Conservation (phyloP, 35 echinoderm and acorn worm genomes). For the Chiridota heheva region DNA sequence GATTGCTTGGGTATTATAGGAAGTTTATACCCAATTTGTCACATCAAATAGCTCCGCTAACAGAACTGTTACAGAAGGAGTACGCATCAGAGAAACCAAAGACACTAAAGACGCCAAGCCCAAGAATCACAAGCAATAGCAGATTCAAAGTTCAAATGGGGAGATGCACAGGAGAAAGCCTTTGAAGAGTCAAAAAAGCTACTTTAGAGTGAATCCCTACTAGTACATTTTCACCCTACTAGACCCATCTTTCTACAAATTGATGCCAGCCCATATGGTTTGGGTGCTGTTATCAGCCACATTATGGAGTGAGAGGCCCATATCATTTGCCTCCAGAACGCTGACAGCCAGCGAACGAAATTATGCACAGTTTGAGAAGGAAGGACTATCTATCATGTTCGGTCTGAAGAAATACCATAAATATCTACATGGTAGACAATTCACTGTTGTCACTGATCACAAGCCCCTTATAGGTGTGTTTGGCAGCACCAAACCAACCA, state of each 20-base stretch:
- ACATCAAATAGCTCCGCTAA: constrained; percentile 38
- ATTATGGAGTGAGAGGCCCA: constrained; percentile 27
- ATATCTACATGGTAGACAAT: constrained; percentile 27
- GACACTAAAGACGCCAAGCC: background rate
- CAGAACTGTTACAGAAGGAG: constrained; percentile 39
- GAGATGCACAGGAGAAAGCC: background rate
- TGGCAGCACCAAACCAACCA: constrained; percentile 32
- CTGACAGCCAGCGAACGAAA: background rate
- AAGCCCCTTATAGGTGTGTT: constrained; percentile 12
- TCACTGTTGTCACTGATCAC: constrained; percentile 22
- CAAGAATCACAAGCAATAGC: background rate
- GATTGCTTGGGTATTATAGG: constrained; percentile 58
- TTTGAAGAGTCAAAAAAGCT: background rate
- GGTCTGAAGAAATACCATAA: constrained; percentile 27
- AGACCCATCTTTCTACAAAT: background rate
- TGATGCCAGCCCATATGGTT: background rate
- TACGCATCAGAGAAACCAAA: background rate
- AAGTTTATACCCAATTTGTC: constrained; percentile 58
- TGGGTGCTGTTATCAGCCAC: constrained; percentile 19
- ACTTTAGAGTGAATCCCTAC: background rate
- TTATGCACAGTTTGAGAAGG: constrained; percentile 26
- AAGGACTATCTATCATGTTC: constrained; percentile 15
- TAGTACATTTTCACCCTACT: background rate
- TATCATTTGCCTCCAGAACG: background rate
- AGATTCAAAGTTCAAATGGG: background rate